Base-by-base conservation (phyloP, 2,797 vertebrate genomes). In the Megaceryle alcyon region DNA sequence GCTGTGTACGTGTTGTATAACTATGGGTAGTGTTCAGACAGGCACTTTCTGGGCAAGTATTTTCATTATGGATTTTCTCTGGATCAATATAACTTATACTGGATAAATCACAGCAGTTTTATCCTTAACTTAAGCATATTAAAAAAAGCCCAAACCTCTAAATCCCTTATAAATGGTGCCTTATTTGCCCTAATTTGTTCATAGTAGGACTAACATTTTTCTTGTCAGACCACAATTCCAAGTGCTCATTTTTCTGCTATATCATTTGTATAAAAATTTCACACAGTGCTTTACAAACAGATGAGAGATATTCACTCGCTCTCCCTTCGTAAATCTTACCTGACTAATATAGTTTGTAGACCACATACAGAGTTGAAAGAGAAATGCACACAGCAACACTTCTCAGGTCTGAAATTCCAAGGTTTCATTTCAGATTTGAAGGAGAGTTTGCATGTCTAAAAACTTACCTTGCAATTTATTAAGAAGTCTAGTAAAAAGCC, bases 1-100 rank as follows among this genome's bases (percentile, higher is more conserved):
- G 39, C n/a, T 1, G 0, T 48, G 8, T 51, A 9, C 63, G 17
- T 14, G 11, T 49, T 73, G 31, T 81, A 1, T 69, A 68, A 48
- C 41, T 83, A 21, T 49, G 57, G 57, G 54, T 75, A 26, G 54
- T 37, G 19, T 63, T 88, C 59, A 76, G 49, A 63, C 44, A 87
- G 65, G 54, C 49, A 46, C 73, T 85, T 94, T 64, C 68, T 93
- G 71, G 51, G 31, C 44, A 77, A 82, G 63, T 63, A 31, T 57
- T 93, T 88, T 51, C n/a, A 28, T 69, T 82, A 46, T 59, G 70
- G 82, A 86, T 86, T 96, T 92, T 84, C 39, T 87, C 14, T 87
- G n/a, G 12, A 78, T 93, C 65, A 85, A 31, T 88, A 49, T 46
- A 82, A 61, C 33, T 93, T 86, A 26, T 86, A 70, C 44, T 92